Evolutionary conservation across 2,888 invertebrate species (phyloP).

Genomic region (Hybos culiciformis): DNA sequence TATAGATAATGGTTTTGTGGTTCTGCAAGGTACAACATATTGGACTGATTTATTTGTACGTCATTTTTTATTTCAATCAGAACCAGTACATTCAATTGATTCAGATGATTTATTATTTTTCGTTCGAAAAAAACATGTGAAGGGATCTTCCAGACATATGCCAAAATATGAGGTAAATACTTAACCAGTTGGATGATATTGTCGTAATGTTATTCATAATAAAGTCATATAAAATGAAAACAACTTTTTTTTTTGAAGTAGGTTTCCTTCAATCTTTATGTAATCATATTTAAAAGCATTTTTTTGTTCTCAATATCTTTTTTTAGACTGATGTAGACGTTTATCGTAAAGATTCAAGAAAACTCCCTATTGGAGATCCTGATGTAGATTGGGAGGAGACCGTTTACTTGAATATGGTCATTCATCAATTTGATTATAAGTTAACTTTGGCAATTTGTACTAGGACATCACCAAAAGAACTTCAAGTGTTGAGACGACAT

Average conservation of each 20-base stretch:
- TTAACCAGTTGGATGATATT: background rate
- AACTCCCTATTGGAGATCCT: conserved; percentile 89
- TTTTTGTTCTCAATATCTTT: conserved; percentile 7
- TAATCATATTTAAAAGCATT: background rate
- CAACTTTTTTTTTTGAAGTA: background rate
- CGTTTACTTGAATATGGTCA: conserved; percentile 91
- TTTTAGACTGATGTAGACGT: conserved; percentile 88
- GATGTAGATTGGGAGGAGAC: conserved; percentile 99
- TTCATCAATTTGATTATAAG: conserved; percentile 98
- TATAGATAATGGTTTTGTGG: conserved; percentile 82
- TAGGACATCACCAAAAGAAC: conserved; percentile 90
- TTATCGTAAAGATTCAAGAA: conserved; percentile 91
- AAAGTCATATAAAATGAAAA: background rate
- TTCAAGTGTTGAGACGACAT: conserved; percentile 86
- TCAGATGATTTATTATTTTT: conserved; percentile 92
- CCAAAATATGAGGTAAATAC: conserved; percentile 78
- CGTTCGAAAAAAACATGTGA: conserved; percentile 82
- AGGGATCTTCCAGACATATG: conserved; percentile 71
- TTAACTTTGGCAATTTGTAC: conserved; percentile 96
- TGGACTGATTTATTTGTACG: conserved; percentile 93
- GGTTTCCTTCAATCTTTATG: background rate
- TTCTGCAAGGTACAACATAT: conserved; percentile 83
- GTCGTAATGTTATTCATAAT: background rate
- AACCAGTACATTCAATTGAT: conserved; percentile 61
- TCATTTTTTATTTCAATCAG: conserved; percentile 84